These are phyloP conservation scores for Mongoloraphidia duomilia DNA, from an alignment of 2,888 invertebrate species.

Conservation along the genomic window DNA sequence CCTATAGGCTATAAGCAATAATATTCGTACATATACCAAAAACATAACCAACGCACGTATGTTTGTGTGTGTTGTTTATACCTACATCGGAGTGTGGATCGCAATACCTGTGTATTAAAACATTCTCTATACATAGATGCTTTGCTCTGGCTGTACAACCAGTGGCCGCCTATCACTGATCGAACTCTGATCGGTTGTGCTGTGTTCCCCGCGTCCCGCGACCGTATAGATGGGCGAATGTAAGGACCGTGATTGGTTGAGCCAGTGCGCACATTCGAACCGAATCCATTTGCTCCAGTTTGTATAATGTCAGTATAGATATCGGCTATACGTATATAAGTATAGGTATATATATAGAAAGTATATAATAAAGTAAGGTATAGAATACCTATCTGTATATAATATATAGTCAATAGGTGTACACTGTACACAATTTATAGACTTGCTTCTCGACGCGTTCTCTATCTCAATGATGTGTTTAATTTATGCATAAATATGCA, in stretches of 20 bases:
- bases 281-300: constrained; percentile 6
- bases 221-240: not conserved
- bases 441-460: not conserved
- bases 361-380: no score
- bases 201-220: constrained; percentile 5
- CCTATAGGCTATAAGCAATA: no score
- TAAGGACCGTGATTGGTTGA: constrained; percentile 1
- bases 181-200: constrained; percentile 3
- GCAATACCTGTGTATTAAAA: no score
- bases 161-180: constrained; percentile 2
- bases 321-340: no score
- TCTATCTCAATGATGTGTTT: no score
- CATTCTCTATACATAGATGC: no score
- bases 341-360: no score
- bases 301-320: not conserved
- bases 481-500: no score
- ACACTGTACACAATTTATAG: not conserved
- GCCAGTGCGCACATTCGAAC: constrained; percentile 2
- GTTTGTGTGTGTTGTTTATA: no score
- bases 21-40: no score
- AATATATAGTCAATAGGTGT: not conserved
- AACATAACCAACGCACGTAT: no score
- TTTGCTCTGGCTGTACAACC: not conserved
- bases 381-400: not conserved
- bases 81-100: no score